Evolutionary conservation across 2,888 invertebrate genomes (phyloP).

Genomic region (Halocaridina rubra): DNA sequence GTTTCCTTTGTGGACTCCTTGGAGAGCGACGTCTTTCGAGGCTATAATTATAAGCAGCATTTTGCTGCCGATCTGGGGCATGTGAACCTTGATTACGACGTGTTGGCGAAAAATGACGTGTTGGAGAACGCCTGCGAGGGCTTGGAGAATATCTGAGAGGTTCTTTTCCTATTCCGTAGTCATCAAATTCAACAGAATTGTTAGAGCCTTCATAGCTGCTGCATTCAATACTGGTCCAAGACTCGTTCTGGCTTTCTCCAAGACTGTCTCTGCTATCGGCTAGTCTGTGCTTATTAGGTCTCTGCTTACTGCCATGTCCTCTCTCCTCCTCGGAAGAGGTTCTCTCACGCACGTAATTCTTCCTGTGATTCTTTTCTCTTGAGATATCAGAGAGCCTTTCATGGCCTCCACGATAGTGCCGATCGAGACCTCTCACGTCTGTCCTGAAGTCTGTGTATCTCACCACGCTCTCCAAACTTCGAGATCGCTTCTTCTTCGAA

Average conservation of each 20-base stretch:
- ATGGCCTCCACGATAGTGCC: neutral
- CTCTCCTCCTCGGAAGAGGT: neutral
- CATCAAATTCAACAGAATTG: constrained; percentile 16
- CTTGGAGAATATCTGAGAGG: constrained; percentile 22
- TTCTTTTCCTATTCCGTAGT: neutral
- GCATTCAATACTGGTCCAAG: constrained; percentile 51
- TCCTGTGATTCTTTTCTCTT: neutral
- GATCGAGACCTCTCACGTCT: neutral
- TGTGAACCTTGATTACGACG: neutral
- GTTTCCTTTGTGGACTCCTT: constrained; percentile 7
- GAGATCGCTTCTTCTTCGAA: neutral
- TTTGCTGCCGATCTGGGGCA: neutral
- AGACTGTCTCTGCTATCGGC: constrained; percentile 45
- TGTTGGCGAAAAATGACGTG: constrained; percentile 25
- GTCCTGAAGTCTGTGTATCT: neutral
- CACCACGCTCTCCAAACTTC: constrained; percentile 2
- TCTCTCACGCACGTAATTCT: constrained; percentile 8
- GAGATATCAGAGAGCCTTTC: constrained; percentile 33
- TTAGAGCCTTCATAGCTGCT: constrained; percentile 11
- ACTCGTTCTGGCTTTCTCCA: constrained; percentile 40
- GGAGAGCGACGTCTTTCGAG: constrained; percentile 7
- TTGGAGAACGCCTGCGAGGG: constrained; percentile 38
- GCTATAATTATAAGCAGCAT: constrained; percentile 14
- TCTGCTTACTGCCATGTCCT: neutral
- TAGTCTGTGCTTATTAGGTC: neutral